Base-by-base conservation (phyloP, 1,140 invertebrate genomes). In the Brachionus koreanus region DNA sequence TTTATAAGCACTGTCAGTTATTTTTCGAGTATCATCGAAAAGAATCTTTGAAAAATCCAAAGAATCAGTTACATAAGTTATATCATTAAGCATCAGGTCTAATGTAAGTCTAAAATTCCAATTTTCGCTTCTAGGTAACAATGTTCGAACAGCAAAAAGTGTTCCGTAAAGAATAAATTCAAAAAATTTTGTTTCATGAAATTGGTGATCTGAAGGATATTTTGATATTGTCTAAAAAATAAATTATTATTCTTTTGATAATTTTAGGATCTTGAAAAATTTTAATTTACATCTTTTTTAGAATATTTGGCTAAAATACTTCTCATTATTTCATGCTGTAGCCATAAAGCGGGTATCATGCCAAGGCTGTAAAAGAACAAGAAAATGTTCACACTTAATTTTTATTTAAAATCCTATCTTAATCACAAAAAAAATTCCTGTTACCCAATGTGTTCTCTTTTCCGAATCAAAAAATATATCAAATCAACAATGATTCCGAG, bases 151-250 rank as follows among this genome's bases (percentile, higher is more conserved):
- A 74, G 12, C 23, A 46, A 74, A 74, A 25, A 74, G 25, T 25
- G 69, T 74, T 7, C 69, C 69, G 12, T 74, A 74, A 19, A 74
- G 39, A 10, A 74, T 74, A 29, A 74, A 35, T 46, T 74, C 69
- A 46, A 74, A 74, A 25, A 74, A 74, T 74, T 74, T 74, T 74
- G 69, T 74, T 46, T 74, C 35, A 46, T 74, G n/a, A 46, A 74
- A 74, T 33, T 74, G 69, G 43, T 74, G 69, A 29, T 74, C 69
- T 3, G 69, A 74, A 13, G 69, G 43, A 46, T 74, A 74, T 74
- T 74, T 74, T 74, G 69, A n/a, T 23, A 74, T 46, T 25, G 69
- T 74, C 69, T 74, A 46, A 10, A 25, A 25, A 29, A 29, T 39
- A n/a, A 42, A 33, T 13, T 5, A 29, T 23, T 35, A 37, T 23